A percentile compares a stretch with the other conserved stretches of the same genome.
These are phyloP conservation scores for Bombus soroeensis DNA, from an alignment of 1,140 invertebrate genomes.

Conservation along the genomic window DNA sequence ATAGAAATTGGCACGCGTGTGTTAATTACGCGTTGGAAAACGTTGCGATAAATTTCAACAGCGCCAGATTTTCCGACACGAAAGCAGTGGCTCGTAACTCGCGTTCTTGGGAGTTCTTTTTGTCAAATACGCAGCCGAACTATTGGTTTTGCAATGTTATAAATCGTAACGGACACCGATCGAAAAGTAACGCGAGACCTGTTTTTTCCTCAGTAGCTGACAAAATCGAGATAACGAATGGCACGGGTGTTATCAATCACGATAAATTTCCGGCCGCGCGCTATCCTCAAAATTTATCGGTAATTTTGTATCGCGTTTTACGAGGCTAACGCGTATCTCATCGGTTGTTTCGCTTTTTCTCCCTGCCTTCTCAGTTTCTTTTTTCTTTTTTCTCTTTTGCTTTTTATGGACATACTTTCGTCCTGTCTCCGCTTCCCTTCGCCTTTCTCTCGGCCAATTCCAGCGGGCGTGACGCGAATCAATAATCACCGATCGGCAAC, in stretches of 20 bases:
- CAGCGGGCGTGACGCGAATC: conserved; percentile 64
- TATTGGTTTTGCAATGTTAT: conserved; percentile 27
- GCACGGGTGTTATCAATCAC: conserved; percentile 25
- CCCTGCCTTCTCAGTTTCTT: not conserved
- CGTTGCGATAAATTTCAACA: not conserved
- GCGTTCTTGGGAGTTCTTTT: not conserved
- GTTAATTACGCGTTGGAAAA: too few species aligned
- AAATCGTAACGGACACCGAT: not conserved
- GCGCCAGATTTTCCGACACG: not conserved
- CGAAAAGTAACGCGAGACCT: conserved; percentile 33
- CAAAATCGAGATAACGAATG: conserved; percentile 38
- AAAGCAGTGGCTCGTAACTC: not conserved
- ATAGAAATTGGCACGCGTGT: not conserved
- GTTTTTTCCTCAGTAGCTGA: not conserved
- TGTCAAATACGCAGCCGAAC: conserved; percentile 4
- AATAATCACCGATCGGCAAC: conserved; percentile 65
- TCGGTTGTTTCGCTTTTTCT: not conserved
- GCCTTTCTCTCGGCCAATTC: conserved; percentile 52
- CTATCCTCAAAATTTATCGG: conserved; percentile 38
- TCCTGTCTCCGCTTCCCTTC: not conserved
- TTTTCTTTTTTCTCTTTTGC: not conserved
- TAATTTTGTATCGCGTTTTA: conserved; percentile 37
- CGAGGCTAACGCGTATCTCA: not conserved
- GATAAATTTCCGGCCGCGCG: conserved; percentile 21
- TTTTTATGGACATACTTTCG: not conserved